Conservation (phyloP, 2,888 invertebrate species). For the Diaprepes abbreviatus region DNA sequence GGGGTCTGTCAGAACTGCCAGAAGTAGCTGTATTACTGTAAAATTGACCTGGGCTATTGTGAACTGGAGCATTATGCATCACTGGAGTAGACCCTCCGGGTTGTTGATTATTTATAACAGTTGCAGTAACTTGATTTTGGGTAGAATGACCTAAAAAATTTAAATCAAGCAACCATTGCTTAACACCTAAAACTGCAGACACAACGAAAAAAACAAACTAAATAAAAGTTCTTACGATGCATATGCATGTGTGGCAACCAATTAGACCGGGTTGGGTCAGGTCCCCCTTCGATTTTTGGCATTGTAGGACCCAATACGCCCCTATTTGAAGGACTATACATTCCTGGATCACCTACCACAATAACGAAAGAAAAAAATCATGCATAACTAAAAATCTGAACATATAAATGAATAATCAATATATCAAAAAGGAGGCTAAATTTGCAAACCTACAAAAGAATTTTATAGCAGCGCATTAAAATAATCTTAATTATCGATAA, state of each 20-base stretch:
- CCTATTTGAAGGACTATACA: conserved; percentile 64
- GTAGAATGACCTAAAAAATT: conserved; percentile 56
- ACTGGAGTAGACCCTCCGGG: conserved; percentile 54
- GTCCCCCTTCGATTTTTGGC: conserved; percentile 73
- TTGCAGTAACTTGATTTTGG: conserved; percentile 60
- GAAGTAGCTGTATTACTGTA: conserved; percentile 57
- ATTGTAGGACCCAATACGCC: conserved; percentile 68
- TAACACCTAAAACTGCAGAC: conserved; percentile 56
- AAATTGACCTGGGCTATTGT: conserved; percentile 60
- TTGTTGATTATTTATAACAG: conserved; percentile 55
- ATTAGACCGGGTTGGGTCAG: conserved; percentile 73
- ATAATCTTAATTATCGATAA: not conserved
- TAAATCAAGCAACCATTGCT: conserved; percentile 40
- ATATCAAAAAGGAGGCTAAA: conserved; percentile 36
- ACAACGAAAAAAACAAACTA: conserved; percentile 38
- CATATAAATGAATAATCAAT: conserved; percentile 27
- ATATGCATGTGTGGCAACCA: conserved; percentile 78
- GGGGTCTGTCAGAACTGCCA: conserved; percentile 58
- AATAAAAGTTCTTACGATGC: conserved; percentile 72
- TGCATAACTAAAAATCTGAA: conserved; percentile 58
- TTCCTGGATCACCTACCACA: conserved; percentile 64
- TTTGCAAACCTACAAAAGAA: not conserved
- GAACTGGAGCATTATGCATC: conserved; percentile 57
- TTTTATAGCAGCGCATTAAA: not conserved
- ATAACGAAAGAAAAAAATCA: conserved; percentile 59